phyloP scores from a whole-genome alignment of 2,888 invertebrate species.

The Chrysolina americana region DNA sequence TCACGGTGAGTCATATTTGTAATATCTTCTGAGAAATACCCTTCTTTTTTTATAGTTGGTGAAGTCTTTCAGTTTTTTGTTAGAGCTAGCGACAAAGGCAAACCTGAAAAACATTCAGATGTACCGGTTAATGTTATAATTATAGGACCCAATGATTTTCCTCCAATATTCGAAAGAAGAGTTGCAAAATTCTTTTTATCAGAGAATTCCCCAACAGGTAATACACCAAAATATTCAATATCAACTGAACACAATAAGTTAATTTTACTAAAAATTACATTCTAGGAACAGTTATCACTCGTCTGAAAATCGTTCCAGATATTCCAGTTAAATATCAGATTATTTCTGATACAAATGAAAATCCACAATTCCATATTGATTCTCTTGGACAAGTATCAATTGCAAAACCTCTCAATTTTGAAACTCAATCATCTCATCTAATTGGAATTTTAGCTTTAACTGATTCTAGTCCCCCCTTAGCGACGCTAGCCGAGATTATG shows the following conservation, averaged over 20 bases:
- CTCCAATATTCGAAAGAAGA: conserved; percentile 83
- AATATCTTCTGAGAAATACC: neutral
- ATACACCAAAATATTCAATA: conserved; percentile 14
- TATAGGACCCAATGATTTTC: conserved; percentile 78
- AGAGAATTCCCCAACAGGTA: conserved; percentile 81
- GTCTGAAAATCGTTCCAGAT: conserved; percentile 78
- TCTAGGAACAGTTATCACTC: conserved; percentile 78
- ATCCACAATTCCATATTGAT: conserved; percentile 81
- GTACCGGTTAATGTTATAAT: conserved; percentile 87
- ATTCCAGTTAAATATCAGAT: conserved; percentile 76
- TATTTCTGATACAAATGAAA: conserved; percentile 74
- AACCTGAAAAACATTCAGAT: conserved; percentile 82
- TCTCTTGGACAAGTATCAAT: conserved; percentile 82
- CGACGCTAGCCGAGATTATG: conserved; percentile 79
- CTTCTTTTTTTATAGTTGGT: conserved; percentile 22
- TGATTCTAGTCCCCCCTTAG: conserved; percentile 80
- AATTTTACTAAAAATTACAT: conserved; percentile 28
- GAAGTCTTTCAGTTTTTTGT: conserved; percentile 90
- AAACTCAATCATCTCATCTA: conserved; percentile 78
- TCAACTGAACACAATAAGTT: no score
- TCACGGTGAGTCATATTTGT: conserved; percentile 64
- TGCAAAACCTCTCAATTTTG: conserved; percentile 83
- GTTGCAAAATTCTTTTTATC: conserved; percentile 85
- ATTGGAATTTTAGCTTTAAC: conserved; percentile 83
- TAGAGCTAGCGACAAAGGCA: conserved; percentile 87